These are phyloP conservation scores for Ectemnius continuus DNA, from an alignment of 2,888 invertebrate species.

Conservation along the genomic window DNA sequence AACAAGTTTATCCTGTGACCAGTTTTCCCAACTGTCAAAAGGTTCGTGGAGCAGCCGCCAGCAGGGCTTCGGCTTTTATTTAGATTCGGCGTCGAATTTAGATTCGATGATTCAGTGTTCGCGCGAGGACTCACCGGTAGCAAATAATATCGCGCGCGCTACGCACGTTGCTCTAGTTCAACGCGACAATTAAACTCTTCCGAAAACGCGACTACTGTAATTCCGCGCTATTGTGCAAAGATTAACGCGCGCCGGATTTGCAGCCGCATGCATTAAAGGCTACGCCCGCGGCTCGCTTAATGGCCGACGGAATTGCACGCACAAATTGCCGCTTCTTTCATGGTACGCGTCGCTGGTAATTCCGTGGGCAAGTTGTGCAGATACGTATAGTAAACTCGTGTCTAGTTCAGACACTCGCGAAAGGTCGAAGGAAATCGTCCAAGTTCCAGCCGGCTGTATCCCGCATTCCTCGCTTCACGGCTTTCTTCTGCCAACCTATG, in stretches of 20 bases:
- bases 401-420: background rate
- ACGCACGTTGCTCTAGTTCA: too few relatives aligned
- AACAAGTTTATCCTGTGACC: too few relatives aligned
- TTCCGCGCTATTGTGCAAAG: background rate
- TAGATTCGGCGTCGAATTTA: too few relatives aligned
- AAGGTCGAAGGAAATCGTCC: conserved; percentile 29
- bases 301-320: conserved; percentile 11
- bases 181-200: background rate
- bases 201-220: background rate
- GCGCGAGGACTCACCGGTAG: too few relatives aligned
- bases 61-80: too few relatives aligned
- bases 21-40: too few relatives aligned
- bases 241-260: background rate
- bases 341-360: conserved; percentile 31
- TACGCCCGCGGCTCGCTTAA: conserved; percentile 15
- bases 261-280: conserved; percentile 17
- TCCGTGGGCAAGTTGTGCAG: conserved; percentile 36
- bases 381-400: conserved; percentile 10
- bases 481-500: too few relatives aligned
- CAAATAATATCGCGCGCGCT: too few relatives aligned
- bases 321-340: conserved; percentile 44
- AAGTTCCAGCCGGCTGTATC: conserved; percentile 20
- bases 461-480: too few relatives aligned
- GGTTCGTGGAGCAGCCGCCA: too few relatives aligned
- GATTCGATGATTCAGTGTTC: too few relatives aligned